phyloP scores from a whole-genome alignment of 2,888 invertebrate species.

The Cenopis cana region DNA sequence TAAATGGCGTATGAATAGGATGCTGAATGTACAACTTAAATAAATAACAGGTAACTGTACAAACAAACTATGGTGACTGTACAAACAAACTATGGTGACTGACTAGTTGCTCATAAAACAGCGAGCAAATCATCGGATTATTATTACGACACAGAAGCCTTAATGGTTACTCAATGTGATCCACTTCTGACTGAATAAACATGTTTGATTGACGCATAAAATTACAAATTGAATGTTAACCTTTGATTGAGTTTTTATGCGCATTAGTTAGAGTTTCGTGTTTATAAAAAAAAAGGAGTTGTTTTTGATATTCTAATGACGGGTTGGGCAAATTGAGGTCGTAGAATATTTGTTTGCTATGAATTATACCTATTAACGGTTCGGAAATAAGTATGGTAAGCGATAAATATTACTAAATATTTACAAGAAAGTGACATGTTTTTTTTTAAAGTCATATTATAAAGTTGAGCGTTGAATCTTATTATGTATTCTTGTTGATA shows the following conservation, averaged over 20 bases:
- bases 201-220: constrained; percentile 34
- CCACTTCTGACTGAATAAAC: constrained; percentile 38
- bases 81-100: neutral
- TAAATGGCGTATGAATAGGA: no score
- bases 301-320: constrained; percentile 12
- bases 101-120: no score
- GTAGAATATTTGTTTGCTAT: constrained; percentile 14
- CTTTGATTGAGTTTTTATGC: constrained; percentile 33
- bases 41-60: neutral
- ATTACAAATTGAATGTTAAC: constrained; percentile 36
- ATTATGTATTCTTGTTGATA: no score
- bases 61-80: neutral
- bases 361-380: neutral
- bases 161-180: constrained; percentile 32
- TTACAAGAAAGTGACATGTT: no score
- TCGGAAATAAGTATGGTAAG: neutral
- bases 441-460: no score
- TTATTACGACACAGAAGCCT: constrained; percentile 27
- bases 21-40: neutral
- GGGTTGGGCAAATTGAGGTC: constrained; percentile 26
- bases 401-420: neutral
- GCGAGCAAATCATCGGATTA: neutral
- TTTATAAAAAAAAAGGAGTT: constrained; percentile 16
- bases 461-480: no score
- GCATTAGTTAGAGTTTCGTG: constrained; percentile 21